phyloP scores from a whole-genome alignment of 2,797 vertebrate genomes.

The Sebastes flavidus region DNA sequence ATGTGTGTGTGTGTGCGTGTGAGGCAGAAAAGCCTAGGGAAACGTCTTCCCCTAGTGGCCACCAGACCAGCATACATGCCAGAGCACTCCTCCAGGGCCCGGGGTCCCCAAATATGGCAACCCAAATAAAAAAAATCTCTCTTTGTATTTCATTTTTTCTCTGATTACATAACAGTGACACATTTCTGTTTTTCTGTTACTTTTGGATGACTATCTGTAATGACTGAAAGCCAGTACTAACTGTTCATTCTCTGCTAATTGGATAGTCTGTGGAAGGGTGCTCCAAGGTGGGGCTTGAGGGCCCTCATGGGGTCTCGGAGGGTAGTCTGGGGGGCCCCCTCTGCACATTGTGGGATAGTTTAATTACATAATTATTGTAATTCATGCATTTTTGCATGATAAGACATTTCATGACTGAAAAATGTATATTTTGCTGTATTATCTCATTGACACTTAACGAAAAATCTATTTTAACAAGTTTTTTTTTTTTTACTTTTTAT shows the following conservation, averaged over 20 bases:
- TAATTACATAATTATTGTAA: background rate
- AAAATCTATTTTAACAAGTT: background rate
- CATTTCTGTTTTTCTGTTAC: background rate
- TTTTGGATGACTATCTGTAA: background rate
- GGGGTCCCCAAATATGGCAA: background rate
- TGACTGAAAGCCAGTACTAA: background rate
- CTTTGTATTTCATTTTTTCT: background rate
- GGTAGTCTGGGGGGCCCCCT: background rate
- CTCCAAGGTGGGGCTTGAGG: background rate
- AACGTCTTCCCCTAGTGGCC: conserved; percentile 77
- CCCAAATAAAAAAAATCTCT: background rate
- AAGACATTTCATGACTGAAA: too few relatives aligned
- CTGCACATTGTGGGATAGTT: background rate
- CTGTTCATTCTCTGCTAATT: background rate
- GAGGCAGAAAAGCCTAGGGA: conserved; percentile 38
- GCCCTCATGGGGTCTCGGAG: background rate
- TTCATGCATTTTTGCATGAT: background rate
- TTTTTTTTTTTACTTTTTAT: too few relatives aligned
- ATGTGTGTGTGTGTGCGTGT: background rate
- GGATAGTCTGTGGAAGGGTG: background rate
- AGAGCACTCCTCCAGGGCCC: background rate
- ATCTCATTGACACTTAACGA: background rate
- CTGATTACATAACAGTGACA: too few relatives aligned
- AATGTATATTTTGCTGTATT: background rate
- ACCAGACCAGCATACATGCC: conserved; percentile 27